Evolutionary conservation across 2,888 invertebrate genomes (phyloP).

Genomic region (Drosophila acutilabella): DNA sequence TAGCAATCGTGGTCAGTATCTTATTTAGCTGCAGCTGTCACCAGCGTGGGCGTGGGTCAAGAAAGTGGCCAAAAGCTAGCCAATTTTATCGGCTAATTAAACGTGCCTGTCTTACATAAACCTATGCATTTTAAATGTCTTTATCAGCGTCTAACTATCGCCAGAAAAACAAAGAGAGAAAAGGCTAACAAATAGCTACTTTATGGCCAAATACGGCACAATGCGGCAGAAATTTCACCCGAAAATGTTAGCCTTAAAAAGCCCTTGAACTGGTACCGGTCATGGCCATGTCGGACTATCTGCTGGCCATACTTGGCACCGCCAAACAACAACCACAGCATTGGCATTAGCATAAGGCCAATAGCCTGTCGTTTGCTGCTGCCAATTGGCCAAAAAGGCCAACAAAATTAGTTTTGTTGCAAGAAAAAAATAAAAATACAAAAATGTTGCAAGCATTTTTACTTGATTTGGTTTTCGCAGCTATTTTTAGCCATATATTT

Average conservation of each 20-base stretch:
- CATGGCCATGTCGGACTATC: conserved; percentile 26
- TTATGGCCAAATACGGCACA: conserved; percentile 49
- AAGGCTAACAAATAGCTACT: no score
- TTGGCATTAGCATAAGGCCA: conserved; percentile 50
- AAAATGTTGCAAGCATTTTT: conserved; percentile 39
- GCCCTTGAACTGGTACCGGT: conserved; percentile 70
- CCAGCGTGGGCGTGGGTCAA: conserved; percentile 44
- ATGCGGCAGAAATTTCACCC: conserved; percentile 60
- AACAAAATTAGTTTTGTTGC: conserved; percentile 46
- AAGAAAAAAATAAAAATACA: background rate
- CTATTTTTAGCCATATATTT: conserved; percentile 67
- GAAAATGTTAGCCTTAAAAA: conserved; percentile 53
- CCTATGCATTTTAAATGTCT: conserved; percentile 47
- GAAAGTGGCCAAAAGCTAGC: background rate
- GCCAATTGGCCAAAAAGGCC: conserved; percentile 40
- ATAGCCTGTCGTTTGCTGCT: conserved; percentile 11
- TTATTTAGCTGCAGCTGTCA: conserved; percentile 18
- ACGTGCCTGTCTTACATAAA: conserved; percentile 45
- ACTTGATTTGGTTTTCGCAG: conserved; percentile 12
- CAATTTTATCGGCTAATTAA: conserved; percentile 53
- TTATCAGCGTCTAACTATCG: conserved; percentile 48
- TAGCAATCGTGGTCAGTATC: conserved; percentile 28
- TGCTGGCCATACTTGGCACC: conserved; percentile 63
- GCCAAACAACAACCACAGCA: conserved; percentile 37
- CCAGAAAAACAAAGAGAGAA: background rate